Evolutionary conservation across 2,113 vertebrate species (phyloP), one percentile per base, ranked within the genome.

Genomic region (Ramphastos sulfuratus): DNA sequence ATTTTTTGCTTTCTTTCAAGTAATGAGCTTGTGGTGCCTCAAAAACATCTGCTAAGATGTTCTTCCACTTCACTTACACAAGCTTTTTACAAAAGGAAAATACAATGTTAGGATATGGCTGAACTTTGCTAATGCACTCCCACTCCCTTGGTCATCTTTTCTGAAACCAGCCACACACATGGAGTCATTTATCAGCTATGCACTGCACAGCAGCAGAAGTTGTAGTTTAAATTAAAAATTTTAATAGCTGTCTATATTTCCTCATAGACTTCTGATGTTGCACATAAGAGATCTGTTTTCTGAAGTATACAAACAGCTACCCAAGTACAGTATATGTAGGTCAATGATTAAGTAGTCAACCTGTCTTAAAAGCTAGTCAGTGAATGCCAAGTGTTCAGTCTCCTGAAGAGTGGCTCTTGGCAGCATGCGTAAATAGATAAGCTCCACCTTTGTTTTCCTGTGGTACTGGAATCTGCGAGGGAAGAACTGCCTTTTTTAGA

Each of bases 401-500:
- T 73, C 39, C 85, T 77, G 82, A 69, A 74, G 92, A 90, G 92
- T 76, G 83, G 63, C 80, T 86, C 1, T 0, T 39, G 86, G 85
- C 58, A 74, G 27, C 39, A 27, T 64, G 50, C 77, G 7, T 93
- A 91, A 87, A 60, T 66, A 82, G 74, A 52, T 90, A 86, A 83
- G 82, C 87, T 55, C 65, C 61, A 50, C 82, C 89, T 91, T 92
- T 93, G 72, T 92, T 96, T 89, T 87, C 60, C 46, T 83, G 16
- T 72, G 65, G n/a, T 91, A 48, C 19, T 88, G 58, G 83, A 79
- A 74, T 75, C 50, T 76, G 39, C 21, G 76, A 25, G 15, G 71
- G 48, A 80, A 86, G 46, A 78, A 84, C 46, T 46, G 15, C 81
- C 33, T 10, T n/a, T 89, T 95, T 94, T 63, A 84, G 24, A 71